phyloP scores from a whole-genome alignment of 2,113 vertebrate genomes.

The Fukomys damarensis region DNA sequence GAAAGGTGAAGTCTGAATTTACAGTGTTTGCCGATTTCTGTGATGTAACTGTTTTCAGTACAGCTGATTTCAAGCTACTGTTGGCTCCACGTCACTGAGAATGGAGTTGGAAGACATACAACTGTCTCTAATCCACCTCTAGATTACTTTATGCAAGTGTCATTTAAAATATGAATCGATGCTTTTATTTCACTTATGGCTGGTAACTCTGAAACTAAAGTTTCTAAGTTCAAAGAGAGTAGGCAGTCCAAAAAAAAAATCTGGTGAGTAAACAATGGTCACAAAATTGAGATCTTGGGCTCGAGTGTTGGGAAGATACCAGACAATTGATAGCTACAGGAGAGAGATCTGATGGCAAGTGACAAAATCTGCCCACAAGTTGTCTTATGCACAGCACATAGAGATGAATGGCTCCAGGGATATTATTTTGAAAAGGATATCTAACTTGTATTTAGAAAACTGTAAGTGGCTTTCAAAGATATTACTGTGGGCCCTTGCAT shows the following conservation, averaged over 20 bases:
- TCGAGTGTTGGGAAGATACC: not conserved
- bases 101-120: not conserved
- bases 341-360: not conserved
- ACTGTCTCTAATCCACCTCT: not conserved
- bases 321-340: not conserved
- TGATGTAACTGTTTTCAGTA: not conserved
- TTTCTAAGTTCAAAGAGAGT: constrained; percentile 38
- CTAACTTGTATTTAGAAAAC: constrained; percentile 39
- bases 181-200: not conserved
- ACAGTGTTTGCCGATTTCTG: not conserved
- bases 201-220: not conserved
- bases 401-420: not conserved
- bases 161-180: not conserved
- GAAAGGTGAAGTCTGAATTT: not conserved
- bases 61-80: not conserved
- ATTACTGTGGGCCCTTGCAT: not conserved
- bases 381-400: not conserved
- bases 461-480: not conserved
- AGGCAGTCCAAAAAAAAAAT: not conserved
- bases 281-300: not conserved
- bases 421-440: not conserved
- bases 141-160: not conserved
- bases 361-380: not conserved
- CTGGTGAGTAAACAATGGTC: not conserved
- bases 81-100: not conserved